These are phyloP conservation scores for Podocnemis expansa DNA, from an alignment of 2,113 vertebrate species.

Conservation along the genomic window DNA sequence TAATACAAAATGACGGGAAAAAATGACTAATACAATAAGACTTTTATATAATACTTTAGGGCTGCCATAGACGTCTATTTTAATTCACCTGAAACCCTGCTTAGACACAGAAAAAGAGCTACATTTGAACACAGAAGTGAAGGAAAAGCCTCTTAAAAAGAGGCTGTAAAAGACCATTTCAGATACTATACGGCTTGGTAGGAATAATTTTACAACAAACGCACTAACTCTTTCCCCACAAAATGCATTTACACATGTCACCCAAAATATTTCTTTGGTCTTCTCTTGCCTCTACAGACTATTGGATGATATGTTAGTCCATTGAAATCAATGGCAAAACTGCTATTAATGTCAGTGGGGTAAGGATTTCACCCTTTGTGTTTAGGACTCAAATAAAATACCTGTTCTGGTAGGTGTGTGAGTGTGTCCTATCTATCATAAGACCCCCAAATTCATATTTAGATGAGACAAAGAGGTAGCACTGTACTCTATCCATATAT, in stretches of 20 bases:
- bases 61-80: slow-evolving; percentile 73
- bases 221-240: neutral
- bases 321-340: neutral
- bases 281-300: neutral
- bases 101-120: slow-evolving; percentile 37
- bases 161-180: neutral
- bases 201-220: neutral
- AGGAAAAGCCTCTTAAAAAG: neutral
- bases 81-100: slow-evolving; percentile 76
- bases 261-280: neutral
- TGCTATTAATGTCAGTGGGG: neutral
- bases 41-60: slow-evolving; percentile 72
- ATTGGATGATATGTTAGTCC: neutral
- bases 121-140: neutral
- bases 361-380: neutral
- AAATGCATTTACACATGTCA: neutral
- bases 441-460: neutral
- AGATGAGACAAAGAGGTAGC: neutral
- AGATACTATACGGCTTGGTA: neutral
- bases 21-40: slow-evolving; percentile 82
- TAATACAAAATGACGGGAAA: slow-evolving; percentile 78
- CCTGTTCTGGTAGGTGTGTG: neutral
- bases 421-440: neutral
- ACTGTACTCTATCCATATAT: accelerated
- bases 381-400: neutral